phyloP scores from a whole-genome alignment of 2,888 invertebrate species.

The Drosophila multiciliata region DNA sequence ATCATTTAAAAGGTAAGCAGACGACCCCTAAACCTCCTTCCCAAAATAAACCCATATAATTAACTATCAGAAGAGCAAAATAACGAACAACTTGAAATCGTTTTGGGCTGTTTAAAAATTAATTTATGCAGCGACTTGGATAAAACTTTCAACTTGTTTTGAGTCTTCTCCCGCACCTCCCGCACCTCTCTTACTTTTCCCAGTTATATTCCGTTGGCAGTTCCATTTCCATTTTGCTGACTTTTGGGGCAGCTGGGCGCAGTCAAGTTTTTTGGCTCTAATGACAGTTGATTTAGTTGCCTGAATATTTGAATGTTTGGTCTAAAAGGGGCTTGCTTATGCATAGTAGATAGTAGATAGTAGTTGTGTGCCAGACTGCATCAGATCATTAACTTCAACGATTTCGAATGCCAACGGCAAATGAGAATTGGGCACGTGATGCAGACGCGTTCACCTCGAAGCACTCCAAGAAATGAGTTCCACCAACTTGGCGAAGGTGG shows the following conservation, averaged over 20 bases:
- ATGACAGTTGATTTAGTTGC: conserved; percentile 74
- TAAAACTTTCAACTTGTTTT: conserved; percentile 32
- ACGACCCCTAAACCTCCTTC: not conserved
- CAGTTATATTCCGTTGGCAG: too few relatives aligned
- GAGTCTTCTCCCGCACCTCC: not conserved
- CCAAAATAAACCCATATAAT: conserved; percentile 55
- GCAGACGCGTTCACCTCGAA: conserved; percentile 47
- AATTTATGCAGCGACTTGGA: conserved; percentile 68
- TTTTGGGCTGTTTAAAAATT: conserved; percentile 64
- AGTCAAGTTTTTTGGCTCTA: conserved; percentile 55
- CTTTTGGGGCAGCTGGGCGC: conserved; percentile 49
- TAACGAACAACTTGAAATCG: conserved; percentile 26
- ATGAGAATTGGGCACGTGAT: conserved; percentile 74
- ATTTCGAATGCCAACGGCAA: conserved; percentile 73
- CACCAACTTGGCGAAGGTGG: not conserved
- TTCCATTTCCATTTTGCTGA: not conserved
- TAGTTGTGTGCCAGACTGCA: conserved; percentile 67
- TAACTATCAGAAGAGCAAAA: conserved; percentile 48
- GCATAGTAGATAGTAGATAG: conserved; percentile 26
- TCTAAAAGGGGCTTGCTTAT: conserved; percentile 45
- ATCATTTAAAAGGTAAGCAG: conserved; percentile 41
- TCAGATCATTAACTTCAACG: conserved; percentile 76
- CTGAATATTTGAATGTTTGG: not conserved
- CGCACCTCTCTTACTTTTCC: too few relatives aligned
- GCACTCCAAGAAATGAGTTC: conserved; percentile 64